Conservation (phyloP, 2,113 vertebrate species). For the Campylomormyrus numenius region DNA sequence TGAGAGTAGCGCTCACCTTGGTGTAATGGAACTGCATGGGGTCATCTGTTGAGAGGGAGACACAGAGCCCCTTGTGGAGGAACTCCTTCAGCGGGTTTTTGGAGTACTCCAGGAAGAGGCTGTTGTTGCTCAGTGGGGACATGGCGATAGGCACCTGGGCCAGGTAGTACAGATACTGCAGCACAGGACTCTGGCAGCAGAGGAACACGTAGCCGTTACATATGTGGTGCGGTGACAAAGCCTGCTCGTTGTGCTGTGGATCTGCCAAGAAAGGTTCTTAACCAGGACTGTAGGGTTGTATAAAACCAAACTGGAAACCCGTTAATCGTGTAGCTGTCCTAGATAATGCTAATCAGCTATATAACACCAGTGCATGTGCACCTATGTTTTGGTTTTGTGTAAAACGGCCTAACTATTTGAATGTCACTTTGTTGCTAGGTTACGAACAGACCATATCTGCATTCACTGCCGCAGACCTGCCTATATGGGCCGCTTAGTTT, state of each 20-base stretch:
- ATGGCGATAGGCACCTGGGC: conserved; percentile 95
- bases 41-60: conserved; percentile 93
- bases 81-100: conserved; percentile 93
- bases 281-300: not conserved
- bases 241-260: not conserved
- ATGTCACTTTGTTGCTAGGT: not conserved
- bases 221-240: not conserved
- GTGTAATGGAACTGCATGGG: conserved; percentile 99
- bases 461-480: not conserved
- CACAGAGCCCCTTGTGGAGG: conserved; percentile 86
- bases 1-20: conserved; percentile 66
- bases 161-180: conserved; percentile 96
- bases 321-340: not conserved
- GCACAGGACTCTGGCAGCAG: conserved; percentile 80
- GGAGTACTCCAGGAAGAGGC: conserved; percentile 91
- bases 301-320: not conserved
- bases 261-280: not conserved
- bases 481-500: not conserved
- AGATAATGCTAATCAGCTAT: not conserved
- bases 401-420: not conserved
- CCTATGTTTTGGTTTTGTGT: not conserved
- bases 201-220: not conserved
- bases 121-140: conserved; percentile 98
- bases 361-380: not conserved
- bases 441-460: not conserved